Conservation (phyloP, 2,113 vertebrate species). For the Vulpes lagopus region DNA sequence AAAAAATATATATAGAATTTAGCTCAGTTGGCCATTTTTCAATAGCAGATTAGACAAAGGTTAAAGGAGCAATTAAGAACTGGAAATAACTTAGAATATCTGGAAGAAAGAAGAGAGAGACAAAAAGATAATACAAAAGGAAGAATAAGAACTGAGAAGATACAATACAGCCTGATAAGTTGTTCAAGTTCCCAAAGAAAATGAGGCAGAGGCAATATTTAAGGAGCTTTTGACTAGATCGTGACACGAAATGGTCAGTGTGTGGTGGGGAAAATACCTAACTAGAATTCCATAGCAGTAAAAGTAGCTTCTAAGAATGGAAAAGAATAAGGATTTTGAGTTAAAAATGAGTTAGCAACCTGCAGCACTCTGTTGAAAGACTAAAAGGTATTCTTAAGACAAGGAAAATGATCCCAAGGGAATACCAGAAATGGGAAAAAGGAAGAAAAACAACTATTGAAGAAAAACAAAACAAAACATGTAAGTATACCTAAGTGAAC, state of each 20-base stretch:
- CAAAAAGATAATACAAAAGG: not conserved
- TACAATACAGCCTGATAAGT: not conserved
- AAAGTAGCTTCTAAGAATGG: not conserved
- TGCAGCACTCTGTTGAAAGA: not conserved
- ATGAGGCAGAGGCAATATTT: not conserved
- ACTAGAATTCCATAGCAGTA: not conserved
- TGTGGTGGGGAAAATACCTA: not conserved
- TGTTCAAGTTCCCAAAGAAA: not conserved
- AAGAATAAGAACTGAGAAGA: not conserved
- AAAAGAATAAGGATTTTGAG: not conserved
- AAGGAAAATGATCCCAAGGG: not conserved
- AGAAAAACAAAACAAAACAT: not conserved
- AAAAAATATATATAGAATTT: not conserved
- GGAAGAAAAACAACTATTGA: not conserved
- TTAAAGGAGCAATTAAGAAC: not conserved
- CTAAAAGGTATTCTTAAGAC: not conserved
- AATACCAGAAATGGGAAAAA: not conserved
- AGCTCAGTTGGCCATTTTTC: not conserved
- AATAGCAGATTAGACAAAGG: not conserved
- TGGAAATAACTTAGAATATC: not conserved
- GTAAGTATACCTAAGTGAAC: not conserved
- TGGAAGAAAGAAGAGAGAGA: not conserved
- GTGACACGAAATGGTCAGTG: not conserved
- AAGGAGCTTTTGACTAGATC: not conserved
- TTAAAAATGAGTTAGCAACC: not conserved